Percentiles rank a stretch among this genome's conserved stretches.
Evolutionary conservation across 2,888 invertebrate species (phyloP).

Genomic region (Cantharis lateralis): DNA sequence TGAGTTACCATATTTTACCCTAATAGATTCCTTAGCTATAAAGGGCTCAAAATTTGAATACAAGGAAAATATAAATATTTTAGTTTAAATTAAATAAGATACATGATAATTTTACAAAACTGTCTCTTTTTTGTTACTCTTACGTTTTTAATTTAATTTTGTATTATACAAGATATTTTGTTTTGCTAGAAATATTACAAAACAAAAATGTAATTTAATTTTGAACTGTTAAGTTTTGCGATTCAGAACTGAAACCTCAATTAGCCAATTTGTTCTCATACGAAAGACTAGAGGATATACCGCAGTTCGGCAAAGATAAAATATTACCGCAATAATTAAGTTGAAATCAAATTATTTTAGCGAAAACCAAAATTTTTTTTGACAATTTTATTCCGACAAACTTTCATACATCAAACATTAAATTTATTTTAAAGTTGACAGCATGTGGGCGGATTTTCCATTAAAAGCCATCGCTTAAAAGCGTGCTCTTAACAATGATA

Average conservation of each 20-base stretch:
- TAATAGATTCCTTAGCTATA: constrained; percentile 23
- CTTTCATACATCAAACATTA: neutral
- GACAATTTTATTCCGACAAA: neutral
- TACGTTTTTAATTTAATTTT: too few relatives aligned
- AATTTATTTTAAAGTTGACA: neutral
- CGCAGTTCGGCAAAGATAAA: too few relatives aligned
- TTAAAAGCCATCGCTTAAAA: neutral
- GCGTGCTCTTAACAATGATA: neutral
- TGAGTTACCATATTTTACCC: constrained; percentile 25
- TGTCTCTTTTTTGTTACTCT: neutral
- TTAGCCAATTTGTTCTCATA: too few relatives aligned
- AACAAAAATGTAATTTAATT: too few relatives aligned
- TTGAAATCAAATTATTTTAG: neutral
- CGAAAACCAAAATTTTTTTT: neutral
- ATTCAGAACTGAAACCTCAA: too few relatives aligned
- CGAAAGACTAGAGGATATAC: too few relatives aligned
- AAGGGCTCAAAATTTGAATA: constrained; percentile 17
- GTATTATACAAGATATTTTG: too few relatives aligned
- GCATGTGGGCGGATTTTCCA: neutral
- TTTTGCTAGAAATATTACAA: too few relatives aligned
- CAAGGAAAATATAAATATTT: constrained; percentile 8
- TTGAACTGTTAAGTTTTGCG: too few relatives aligned
- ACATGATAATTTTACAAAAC: neutral
- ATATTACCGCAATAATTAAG: neutral
- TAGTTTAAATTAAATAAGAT: neutral